Evolutionary conservation across 2,113 vertebrate species (phyloP).

Genomic region (Lepidothrix coronata): DNA sequence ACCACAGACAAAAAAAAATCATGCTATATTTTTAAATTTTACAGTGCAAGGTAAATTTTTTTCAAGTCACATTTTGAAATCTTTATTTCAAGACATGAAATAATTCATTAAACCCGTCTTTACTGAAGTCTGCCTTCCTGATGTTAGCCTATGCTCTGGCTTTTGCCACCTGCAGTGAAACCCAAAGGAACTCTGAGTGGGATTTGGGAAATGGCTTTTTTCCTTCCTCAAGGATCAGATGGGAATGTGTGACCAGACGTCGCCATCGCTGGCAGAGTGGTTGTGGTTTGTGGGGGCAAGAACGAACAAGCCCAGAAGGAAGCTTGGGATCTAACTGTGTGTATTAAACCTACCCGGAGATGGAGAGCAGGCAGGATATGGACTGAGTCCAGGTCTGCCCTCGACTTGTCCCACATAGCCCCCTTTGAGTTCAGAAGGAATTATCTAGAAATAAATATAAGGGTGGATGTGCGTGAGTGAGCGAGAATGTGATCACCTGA

Average conservation of each 20-base stretch:
- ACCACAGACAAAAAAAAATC: neutral
- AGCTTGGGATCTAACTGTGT: neutral
- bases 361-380: neutral
- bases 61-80: neutral
- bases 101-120: neutral
- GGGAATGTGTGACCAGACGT: neutral
- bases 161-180: fast-evolving
- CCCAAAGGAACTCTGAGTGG: neutral
- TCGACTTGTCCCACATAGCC: neutral
- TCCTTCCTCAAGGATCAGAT: neutral
- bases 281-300: neutral
- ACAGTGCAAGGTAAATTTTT: neutral
- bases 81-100: neutral
- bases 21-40: neutral
- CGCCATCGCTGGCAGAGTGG: fast-evolving
- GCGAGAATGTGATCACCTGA: neutral
- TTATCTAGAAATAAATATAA: neutral
- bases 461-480: neutral
- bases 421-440: neutral
- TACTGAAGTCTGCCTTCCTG: neutral
- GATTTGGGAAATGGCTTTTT: neutral
- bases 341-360: fast-evolving
- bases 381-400: neutral
- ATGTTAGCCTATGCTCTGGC: neutral
- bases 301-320: neutral